These are phyloP conservation scores for Acleris holmiana DNA, from an alignment of 2,888 invertebrate genomes.

Conservation along the genomic window DNA sequence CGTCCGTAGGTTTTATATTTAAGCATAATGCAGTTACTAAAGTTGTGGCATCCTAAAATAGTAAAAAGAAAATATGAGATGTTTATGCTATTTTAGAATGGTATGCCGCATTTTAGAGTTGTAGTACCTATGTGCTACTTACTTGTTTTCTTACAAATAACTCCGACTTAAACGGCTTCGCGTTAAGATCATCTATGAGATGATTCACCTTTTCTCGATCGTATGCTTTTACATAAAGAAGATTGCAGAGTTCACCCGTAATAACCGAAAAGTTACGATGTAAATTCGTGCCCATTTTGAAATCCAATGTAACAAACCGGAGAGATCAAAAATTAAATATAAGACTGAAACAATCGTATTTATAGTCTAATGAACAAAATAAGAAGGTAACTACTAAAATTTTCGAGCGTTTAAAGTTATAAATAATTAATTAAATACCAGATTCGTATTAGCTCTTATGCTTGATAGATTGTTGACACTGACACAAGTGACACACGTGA, in stretches of 20 bases:
- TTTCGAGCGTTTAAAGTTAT: not conserved
- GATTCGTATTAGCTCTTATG: too few relatives aligned
- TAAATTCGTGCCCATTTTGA: conserved; percentile 52
- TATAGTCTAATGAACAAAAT: not conserved
- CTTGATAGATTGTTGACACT: conserved; percentile 6
- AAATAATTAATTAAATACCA: conserved; percentile 10
- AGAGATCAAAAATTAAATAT: not conserved
- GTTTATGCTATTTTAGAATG: not conserved
- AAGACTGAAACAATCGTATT: not conserved
- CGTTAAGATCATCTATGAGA: conserved; percentile 86
- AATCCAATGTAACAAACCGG: not conserved
- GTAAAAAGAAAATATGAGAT: conserved; percentile 4
- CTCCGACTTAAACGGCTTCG: conserved; percentile 83
- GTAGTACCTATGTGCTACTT: conserved; percentile 45
- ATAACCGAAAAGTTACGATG: conserved; percentile 62
- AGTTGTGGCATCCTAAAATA: conserved; percentile 66
- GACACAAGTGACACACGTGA: too few relatives aligned
- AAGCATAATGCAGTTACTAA: conserved; percentile 64
- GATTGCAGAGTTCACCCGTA: conserved; percentile 67
- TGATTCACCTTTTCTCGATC: conserved; percentile 78
- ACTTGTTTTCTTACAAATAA: conserved; percentile 75
- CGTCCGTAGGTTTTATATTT: conserved; percentile 75
- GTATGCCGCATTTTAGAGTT: not conserved
- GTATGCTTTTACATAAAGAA: conserved; percentile 66
- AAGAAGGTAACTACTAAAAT: not conserved